These are phyloP conservation scores for Eristalis intricaria DNA, from an alignment of 2,888 invertebrate genomes.

Conservation along the genomic window DNA sequence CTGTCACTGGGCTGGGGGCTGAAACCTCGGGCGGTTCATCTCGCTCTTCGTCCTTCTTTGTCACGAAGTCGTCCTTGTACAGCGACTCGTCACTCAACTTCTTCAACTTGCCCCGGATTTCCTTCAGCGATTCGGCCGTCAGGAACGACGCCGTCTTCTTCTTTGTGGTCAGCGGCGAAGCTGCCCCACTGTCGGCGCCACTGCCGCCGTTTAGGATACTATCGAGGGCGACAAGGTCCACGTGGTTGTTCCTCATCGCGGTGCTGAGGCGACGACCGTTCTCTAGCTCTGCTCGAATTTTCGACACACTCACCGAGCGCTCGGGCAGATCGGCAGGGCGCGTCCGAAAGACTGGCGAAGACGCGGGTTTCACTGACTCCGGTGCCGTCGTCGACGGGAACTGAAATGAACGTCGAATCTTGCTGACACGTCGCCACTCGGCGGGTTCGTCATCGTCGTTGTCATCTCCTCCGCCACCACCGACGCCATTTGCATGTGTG, in stretches of 20 bases:
- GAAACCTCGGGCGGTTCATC: conserved; percentile 54
- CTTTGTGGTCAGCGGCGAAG: conserved; percentile 73
- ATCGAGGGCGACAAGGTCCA: conserved; percentile 83
- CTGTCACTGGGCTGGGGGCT: conserved; percentile 3
- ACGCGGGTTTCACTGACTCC: conserved; percentile 73
- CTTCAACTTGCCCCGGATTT: conserved; percentile 84
- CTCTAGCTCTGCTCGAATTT: conserved; percentile 83
- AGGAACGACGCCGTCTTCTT: conserved; percentile 80
- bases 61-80: conserved; percentile 80
- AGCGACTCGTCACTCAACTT: conserved; percentile 82
- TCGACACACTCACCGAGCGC: conserved; percentile 83
- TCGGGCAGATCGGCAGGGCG: conserved; percentile 81
- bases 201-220: conserved; percentile 80
- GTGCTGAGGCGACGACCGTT: conserved; percentile 83
- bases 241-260: conserved; percentile 83
- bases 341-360: conserved; percentile 53
- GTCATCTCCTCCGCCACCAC: conserved; percentile 81
- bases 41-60: conserved; percentile 73
- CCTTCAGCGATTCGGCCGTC: conserved; percentile 84
- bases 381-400: conserved; percentile 83
- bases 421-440: conserved; percentile 86
- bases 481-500: conserved; percentile 74
- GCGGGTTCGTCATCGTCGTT: conserved; percentile 82
- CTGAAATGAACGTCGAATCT: conserved; percentile 86
- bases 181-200: conserved; percentile 23